A percentile compares a stretch with the other conserved stretches of the same genome.
Evolutionary conservation across 1,140 invertebrate species (phyloP).

Genomic region (Formica exsecta): DNA sequence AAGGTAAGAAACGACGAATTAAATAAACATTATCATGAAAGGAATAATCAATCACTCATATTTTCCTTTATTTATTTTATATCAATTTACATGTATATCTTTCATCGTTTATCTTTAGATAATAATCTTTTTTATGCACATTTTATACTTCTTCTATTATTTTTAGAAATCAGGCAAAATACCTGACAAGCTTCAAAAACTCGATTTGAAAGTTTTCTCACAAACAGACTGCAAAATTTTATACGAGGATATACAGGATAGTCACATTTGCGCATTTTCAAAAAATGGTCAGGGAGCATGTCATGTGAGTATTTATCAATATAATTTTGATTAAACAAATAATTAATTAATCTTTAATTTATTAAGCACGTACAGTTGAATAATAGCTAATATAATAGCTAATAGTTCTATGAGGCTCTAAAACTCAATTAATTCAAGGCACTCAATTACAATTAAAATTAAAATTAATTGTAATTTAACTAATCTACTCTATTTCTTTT

Average conservation of each 20-base stretch:
- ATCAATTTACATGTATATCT: background rate
- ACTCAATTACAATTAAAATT: background rate
- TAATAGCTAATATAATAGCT: background rate
- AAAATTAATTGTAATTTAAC: background rate
- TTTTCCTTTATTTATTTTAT: background rate
- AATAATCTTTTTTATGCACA: background rate
- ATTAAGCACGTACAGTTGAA: too few relatives aligned
- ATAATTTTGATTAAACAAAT: background rate
- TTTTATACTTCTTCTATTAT: background rate
- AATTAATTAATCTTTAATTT: background rate
- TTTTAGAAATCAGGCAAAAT: constrained; percentile 64
- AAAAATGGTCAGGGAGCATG: constrained; percentile 87
- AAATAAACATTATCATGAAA: background rate
- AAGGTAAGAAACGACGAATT: background rate
- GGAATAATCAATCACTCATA: background rate
- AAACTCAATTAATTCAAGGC: background rate
- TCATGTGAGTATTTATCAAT: constrained; percentile 83
- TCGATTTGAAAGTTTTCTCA: constrained; percentile 71
- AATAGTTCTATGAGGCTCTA: background rate
- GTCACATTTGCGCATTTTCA: constrained; percentile 88
- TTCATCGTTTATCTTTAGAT: background rate
- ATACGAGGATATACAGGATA: background rate
- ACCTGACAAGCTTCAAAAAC: constrained; percentile 77
- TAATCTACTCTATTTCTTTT: background rate
- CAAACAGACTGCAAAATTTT: constrained; percentile 68